A percentile compares a stretch with the other conserved stretches of the same genome.
These are phyloP conservation scores for Antheraea pernyi DNA, from an alignment of 1,140 invertebrate species.

Conservation along the genomic window DNA sequence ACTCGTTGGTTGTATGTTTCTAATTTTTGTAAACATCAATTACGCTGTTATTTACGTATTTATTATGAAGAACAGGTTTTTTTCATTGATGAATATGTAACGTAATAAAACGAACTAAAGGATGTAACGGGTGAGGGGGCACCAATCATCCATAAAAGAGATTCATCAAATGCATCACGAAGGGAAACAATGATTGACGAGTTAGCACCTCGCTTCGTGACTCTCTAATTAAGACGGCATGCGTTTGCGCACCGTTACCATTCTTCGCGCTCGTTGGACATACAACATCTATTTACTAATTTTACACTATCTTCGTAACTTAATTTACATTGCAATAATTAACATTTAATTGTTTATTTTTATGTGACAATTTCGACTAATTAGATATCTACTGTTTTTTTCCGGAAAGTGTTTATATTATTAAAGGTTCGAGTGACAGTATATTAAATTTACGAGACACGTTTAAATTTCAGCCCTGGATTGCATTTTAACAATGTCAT, in stretches of 20 bases:
- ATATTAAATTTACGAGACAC: slow-evolving; percentile 40
- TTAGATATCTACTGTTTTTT: not conserved
- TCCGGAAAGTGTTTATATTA: not conserved
- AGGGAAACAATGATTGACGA: slow-evolving; percentile 74
- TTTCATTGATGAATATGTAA: not conserved
- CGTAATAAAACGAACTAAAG: slow-evolving; percentile 20
- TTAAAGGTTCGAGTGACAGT: slow-evolving; percentile 1
- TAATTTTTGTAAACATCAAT: no score
- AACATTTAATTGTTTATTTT: not conserved
- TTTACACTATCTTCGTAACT: slow-evolving; percentile 13
- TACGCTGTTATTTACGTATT: no score
- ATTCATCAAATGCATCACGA: slow-evolving; percentile 53
- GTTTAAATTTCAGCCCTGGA: slow-evolving; percentile 46
- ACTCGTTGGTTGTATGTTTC: not conserved
- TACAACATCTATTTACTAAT: slow-evolving; percentile 20
- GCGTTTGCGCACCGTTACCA: slow-evolving; percentile 51
- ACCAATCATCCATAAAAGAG: slow-evolving; percentile 54
- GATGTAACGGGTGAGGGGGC: slow-evolving; percentile 51
- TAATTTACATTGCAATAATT: not conserved
- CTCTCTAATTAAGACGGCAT: slow-evolving; percentile 74
- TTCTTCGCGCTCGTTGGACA: slow-evolving; percentile 47
- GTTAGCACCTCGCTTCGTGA: slow-evolving; percentile 70
- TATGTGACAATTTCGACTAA: not conserved
- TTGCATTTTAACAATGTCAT: slow-evolving; percentile 66
- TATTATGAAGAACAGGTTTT: not conserved